Evolutionary conservation across 2,113 vertebrate genomes (phyloP), one percentile per base, ranked within the genome.

Genomic region (Ophthalmolycus amberensis): DNA sequence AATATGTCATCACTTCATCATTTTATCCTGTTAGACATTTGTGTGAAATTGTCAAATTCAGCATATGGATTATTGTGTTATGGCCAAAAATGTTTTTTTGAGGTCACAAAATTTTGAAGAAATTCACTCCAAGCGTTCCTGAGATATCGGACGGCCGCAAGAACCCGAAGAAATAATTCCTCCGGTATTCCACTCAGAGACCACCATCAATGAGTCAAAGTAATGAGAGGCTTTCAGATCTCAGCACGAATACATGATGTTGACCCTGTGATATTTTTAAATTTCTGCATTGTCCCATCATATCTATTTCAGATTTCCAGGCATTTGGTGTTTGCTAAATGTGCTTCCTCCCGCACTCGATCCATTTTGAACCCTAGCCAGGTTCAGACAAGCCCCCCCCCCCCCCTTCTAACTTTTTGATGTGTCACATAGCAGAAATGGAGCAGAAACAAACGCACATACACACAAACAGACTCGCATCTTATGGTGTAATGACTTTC

Each of bases 401-500:
- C 56, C 65, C 22, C 20, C 38, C 62, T 69, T 48, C 60, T n/a
- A 29, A 1, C 32, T 76, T 85, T 79, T 80, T 88, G 84, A 91
- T 91, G 89, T 89, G 87, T 85, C 89, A 82, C 58, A 75, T 32
- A 66, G 62, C 50, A 70, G 58, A 69, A 74, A 80, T 50, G 62
- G 37, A 83, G 64, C 25, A 80, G 80, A 88, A 54, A 32, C 68
- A 68, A 67, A 70, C 64, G 83, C 70, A 84, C 75, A 84, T 66
- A 81, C 80, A 76, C 76, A 75, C 75, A 82, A 20, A 75, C 7
- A 48, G 50, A 72, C 84, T 58, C 56, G 32, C 84, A 72, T 63
- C 78, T 77, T 29, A 52, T 68, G 84, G 79, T 73, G 83, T 91
- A 91, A 93, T 90, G 90, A 87, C 87, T 94, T 92, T 92, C 79